A percentile compares a stretch with the other conserved stretches of the same genome.
Evolutionary conservation across 2,113 vertebrate species (phyloP).

Genomic region (Grammomys surdaster): DNA sequence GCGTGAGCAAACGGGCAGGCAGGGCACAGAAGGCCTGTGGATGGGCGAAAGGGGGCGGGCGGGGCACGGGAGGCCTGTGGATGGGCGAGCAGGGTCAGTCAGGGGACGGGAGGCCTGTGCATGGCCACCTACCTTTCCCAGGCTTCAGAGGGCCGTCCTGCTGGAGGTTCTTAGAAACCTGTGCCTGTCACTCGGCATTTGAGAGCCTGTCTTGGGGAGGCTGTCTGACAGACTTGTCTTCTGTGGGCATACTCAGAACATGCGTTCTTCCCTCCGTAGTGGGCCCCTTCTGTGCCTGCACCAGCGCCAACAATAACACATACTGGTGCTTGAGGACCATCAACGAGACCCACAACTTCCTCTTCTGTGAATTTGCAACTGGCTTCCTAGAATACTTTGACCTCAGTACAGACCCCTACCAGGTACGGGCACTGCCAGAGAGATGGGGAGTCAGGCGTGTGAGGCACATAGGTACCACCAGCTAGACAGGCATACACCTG

Average conservation of each 20-base stretch:
- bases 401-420: constrained; percentile 96
- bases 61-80: no score
- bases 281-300: constrained; percentile 98
- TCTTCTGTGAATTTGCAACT: constrained; percentile 99
- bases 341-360: constrained; percentile 98
- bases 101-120: not conserved
- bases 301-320: constrained; percentile 98
- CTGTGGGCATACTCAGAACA: not conserved
- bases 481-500: not conserved
- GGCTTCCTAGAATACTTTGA: constrained; percentile 99
- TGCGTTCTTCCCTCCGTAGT: constrained; percentile 86
- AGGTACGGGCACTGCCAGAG: constrained; percentile 87
- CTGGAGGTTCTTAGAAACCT: not conserved
- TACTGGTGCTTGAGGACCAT: constrained; percentile 99
- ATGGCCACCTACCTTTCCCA: not conserved
- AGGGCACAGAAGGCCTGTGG: fast-evolving
- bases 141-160: not conserved
- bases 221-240: not conserved
- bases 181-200: not conserved
- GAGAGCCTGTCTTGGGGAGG: fast-evolving
- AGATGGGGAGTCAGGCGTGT: fast-evolving
- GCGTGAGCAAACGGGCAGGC: constrained; percentile 85
- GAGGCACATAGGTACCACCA: not conserved
- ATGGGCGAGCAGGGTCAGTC: not conserved
- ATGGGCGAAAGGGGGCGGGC: constrained; percentile 84